These are phyloP conservation scores for Eupithecia subumbrata DNA, from an alignment of 2,888 invertebrate genomes.

Conservation along the genomic window DNA sequence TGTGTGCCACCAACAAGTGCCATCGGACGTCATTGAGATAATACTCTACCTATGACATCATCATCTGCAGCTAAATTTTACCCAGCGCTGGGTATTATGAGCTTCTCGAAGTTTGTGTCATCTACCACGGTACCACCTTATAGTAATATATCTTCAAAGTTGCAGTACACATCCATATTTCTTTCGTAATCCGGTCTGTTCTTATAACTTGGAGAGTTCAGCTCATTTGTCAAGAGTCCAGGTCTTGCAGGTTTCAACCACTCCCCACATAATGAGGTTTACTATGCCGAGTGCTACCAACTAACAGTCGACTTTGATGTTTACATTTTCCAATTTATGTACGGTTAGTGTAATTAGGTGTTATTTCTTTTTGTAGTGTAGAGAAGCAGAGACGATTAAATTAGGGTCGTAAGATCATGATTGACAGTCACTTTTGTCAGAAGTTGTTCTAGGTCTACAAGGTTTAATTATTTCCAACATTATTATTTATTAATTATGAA, in stretches of 20 bases:
- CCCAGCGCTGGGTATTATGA: no score
- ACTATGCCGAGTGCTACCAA: conserved; percentile 12
- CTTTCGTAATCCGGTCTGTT: not conserved
- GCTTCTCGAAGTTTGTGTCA: no score
- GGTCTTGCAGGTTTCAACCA: conserved; percentile 42
- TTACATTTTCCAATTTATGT: conserved; percentile 44
- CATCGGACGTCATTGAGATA: not conserved
- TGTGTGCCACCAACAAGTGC: not conserved
- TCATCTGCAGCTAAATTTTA: not conserved
- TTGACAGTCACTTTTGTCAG: no score
- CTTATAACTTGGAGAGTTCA: conserved; percentile 9
- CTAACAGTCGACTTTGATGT: conserved; percentile 8
- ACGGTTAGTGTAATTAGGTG: not conserved
- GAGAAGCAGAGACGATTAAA: no score
- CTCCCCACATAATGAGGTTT: conserved; percentile 52
- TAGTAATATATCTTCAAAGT: no score
- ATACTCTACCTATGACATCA: not conserved
- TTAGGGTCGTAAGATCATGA: no score
- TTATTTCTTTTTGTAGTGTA: no score
- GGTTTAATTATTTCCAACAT: no score
- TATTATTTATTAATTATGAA: no score
- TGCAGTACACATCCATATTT: not conserved
- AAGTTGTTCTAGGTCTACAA: no score
- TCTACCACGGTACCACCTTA: no score
- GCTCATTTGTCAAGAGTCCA: conserved; percentile 50